phyloP scores from a whole-genome alignment of 2,888 invertebrate species.

The Drosophila anomelani region DNA sequence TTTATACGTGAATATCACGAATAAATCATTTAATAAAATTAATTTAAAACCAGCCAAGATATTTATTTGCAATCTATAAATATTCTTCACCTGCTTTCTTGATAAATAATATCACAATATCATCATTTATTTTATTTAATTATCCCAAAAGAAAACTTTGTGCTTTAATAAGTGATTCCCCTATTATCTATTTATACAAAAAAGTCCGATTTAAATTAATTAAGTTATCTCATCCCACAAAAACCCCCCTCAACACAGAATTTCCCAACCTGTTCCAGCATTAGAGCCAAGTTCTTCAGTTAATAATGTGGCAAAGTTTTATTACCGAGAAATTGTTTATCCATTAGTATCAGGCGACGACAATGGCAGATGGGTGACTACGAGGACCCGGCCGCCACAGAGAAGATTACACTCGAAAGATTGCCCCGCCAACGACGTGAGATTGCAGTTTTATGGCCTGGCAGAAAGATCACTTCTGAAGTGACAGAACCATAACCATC shows the following conservation, averaged over 20 bases:
- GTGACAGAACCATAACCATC: conserved; percentile 10
- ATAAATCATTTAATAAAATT: neutral
- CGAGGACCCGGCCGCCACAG: conserved; percentile 4
- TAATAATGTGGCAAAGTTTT: conserved; percentile 28
- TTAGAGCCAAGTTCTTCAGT: conserved; percentile 9
- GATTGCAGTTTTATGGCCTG: conserved; percentile 74
- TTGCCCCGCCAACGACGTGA: conserved; percentile 63
- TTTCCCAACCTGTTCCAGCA: neutral
- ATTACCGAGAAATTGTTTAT: conserved; percentile 63
- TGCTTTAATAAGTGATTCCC: neutral
- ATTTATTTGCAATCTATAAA: no score
- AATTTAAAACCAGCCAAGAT: neutral
- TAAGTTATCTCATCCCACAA: neutral
- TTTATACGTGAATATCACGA: neutral
- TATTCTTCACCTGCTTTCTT: neutral
- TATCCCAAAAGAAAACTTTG: no score
- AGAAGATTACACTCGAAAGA: conserved; percentile 68
- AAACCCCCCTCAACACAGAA: neutral
- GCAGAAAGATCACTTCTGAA: conserved; percentile 44
- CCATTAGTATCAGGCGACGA: conserved; percentile 34
- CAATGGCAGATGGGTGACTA: conserved; percentile 33
- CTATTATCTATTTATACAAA: neutral
- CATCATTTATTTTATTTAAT: neutral
- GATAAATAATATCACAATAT: neutral
- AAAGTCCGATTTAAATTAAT: neutral